These are phyloP conservation scores for Dicentrarchus labrax DNA, from an alignment of 2,113 vertebrate genomes.

Conservation along the genomic window DNA sequence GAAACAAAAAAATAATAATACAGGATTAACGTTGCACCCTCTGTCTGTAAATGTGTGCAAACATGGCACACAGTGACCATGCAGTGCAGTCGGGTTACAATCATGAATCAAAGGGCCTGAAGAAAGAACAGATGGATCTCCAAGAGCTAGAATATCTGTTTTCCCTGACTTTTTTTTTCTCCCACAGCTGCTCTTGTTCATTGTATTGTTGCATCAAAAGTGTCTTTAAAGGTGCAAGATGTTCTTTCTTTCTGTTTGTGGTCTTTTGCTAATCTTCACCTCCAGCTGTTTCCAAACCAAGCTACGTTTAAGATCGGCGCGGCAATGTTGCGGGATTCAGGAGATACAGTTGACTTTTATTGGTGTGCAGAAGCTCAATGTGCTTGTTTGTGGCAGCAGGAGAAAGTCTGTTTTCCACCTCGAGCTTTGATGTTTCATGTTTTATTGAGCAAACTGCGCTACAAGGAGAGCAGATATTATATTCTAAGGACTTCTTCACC, in stretches of 20 bases:
- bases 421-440: conserved; percentile 17
- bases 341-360: conserved; percentile 17
- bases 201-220: conserved; percentile 45
- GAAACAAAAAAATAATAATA: conserved; percentile 70
- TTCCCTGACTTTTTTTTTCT: background rate
- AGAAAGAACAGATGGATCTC: conserved; percentile 41
- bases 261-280: conserved; percentile 33
- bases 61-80: background rate
- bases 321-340: background rate
- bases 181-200: background rate
- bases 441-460: conserved; percentile 28
- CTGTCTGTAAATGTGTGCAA: conserved; percentile 52
- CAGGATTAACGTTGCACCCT: conserved; percentile 82
- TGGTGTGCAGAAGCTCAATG: conserved; percentile 5
- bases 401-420: conserved; percentile 12
- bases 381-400: conserved; percentile 34
- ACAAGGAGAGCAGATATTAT: background rate
- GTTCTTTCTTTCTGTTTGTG: conserved; percentile 39
- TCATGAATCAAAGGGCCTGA: conserved; percentile 49
- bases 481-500: conserved; percentile 39
- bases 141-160: conserved; percentile 22
- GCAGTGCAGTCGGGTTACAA: conserved; percentile 42
- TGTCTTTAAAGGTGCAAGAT: conserved; percentile 82
- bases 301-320: background rate
- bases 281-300: conserved; percentile 15